These are phyloP conservation scores for Umimayanthus chanpuru DNA, from an alignment of 92 coral and sea anemone genomes.

Conservation along the genomic window DNA sequence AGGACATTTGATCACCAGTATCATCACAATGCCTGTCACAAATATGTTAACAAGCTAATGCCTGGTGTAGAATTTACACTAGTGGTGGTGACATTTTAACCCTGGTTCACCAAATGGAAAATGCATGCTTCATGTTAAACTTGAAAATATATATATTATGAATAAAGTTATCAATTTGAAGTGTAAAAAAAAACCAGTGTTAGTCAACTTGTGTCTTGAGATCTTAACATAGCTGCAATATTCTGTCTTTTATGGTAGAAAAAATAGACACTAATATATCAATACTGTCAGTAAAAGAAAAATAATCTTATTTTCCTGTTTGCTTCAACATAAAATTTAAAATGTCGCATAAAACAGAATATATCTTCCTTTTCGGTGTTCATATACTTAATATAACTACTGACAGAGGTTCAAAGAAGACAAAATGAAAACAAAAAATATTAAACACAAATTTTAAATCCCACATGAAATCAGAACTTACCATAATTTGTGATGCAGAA, in stretches of 20 bases:
- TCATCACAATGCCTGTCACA: background rate
- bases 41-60: background rate
- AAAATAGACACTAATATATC: too few species aligned
- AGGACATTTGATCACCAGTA: background rate
- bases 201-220: too few species aligned
- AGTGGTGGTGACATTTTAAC: background rate
- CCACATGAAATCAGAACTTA: slow-evolving; percentile 24
- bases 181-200: too few species aligned
- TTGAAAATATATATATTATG: too few species aligned
- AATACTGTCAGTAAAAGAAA: background rate
- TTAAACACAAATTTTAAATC: background rate
- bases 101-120: background rate
- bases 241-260: background rate
- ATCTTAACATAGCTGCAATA: background rate
- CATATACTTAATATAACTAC: background rate
- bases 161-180: too few species aligned
- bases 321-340: slow-evolving; percentile 3
- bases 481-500: slow-evolving; percentile 14
- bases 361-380: background rate
- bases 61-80: background rate
- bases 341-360: background rate
- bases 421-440: background rate
- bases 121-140: too few species aligned
- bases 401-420: background rate
- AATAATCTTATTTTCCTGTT: background rate